Conservation (phyloP, 2,888 invertebrate genomes). For the Smittia sp. region DNA sequence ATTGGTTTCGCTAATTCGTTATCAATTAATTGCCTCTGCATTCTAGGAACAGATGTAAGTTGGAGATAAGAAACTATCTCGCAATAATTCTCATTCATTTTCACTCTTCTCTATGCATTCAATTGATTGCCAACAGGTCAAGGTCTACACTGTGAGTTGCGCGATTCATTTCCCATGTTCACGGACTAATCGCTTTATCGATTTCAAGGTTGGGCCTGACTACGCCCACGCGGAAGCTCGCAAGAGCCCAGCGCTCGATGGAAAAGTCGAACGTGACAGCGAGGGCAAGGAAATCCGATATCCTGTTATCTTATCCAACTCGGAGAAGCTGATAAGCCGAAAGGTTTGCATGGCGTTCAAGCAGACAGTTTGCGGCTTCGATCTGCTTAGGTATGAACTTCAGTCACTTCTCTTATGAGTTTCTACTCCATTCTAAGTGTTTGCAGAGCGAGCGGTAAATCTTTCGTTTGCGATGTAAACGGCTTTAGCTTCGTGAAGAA, state of each 20-base stretch:
- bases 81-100: background rate
- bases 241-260: constrained; percentile 97
- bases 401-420: constrained; percentile 41
- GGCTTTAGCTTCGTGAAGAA: constrained; percentile 99
- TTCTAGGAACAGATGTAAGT: constrained; percentile 29
- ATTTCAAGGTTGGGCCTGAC: constrained; percentile 80
- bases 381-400: constrained; percentile 71
- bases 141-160: constrained; percentile 79
- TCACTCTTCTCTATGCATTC: background rate
- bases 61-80: background rate
- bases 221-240: constrained; percentile 99
- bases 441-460: constrained; percentile 92
- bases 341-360: constrained; percentile 95
- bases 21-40: constrained; percentile 10
- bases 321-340: constrained; percentile 95
- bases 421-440: constrained; percentile 40
- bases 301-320: constrained; percentile 95
- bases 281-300: constrained; percentile 98
- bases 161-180: background rate
- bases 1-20: background rate
- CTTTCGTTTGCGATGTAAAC: constrained; percentile 99
- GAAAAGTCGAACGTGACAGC: constrained; percentile 96
- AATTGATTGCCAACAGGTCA: constrained; percentile 53
- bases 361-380: constrained; percentile 99
- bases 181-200: background rate